These are phyloP conservation scores for Aurelia coerulea DNA, from an alignment of 30 jellyfish, hydroid and myxozoan species.

Conservation along the genomic window DNA sequence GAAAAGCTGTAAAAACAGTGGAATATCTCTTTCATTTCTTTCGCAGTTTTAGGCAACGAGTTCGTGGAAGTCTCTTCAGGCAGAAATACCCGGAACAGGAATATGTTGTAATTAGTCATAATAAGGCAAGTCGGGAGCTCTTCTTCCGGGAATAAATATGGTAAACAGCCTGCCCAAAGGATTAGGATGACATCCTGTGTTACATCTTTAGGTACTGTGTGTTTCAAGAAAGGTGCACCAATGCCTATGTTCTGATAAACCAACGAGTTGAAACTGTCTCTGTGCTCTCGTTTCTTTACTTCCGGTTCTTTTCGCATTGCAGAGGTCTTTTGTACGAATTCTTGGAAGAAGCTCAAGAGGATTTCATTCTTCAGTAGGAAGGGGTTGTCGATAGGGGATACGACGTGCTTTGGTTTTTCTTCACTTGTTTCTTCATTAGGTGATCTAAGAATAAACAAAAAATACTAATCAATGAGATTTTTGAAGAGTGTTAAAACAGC, in stretches of 20 bases:
- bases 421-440: not conserved
- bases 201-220: constrained; percentile 32
- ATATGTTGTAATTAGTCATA: constrained; percentile 80
- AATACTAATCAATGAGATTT: not conserved
- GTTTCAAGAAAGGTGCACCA: constrained; percentile 65
- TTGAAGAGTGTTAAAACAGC: not conserved
- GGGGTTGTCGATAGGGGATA: constrained; percentile 81
- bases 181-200: constrained; percentile 71
- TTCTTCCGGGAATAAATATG: constrained; percentile 91
- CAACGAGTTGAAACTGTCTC: constrained; percentile 37
- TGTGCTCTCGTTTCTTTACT: constrained; percentile 14
- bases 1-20: constrained; percentile 84
- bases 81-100: constrained; percentile 82
- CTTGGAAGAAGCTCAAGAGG: constrained; percentile 80
- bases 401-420: constrained; percentile 16
- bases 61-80: constrained; percentile 61
- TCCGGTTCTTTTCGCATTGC: constrained; percentile 30
- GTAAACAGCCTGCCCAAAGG: constrained; percentile 95
- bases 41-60: constrained; percentile 62
- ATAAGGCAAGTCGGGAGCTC: constrained; percentile 88
- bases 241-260: constrained; percentile 77
- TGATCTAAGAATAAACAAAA: not conserved
- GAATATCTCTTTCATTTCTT: constrained; percentile 72
- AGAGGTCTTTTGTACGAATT: constrained; percentile 70
- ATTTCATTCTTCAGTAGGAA: constrained; percentile 69